Percentiles rank a stretch among this genome's conserved stretches.
These are phyloP conservation scores for Bradypodion ventrale DNA, from an alignment of 2,797 vertebrate genomes.

Conservation along the genomic window DNA sequence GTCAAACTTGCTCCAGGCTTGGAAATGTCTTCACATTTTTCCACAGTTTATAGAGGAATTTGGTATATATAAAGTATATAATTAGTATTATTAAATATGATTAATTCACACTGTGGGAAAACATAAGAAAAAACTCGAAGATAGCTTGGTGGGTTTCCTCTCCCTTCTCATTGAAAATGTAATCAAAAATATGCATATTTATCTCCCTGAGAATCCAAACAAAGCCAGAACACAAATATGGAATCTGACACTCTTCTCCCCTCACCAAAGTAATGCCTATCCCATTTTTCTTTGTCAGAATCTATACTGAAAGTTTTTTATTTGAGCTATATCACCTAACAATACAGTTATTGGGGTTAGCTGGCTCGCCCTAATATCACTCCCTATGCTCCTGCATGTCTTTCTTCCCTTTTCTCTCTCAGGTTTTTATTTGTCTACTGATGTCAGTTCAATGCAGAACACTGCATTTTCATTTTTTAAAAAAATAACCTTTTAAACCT, in stretches of 20 bases:
- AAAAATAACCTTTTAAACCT: no score
- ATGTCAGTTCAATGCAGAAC: constrained; percentile 42
- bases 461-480: constrained; percentile 38
- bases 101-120: constrained; percentile 73
- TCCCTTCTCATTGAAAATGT: constrained; percentile 55
- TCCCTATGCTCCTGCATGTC: constrained; percentile 34
- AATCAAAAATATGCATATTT: constrained; percentile 53
- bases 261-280: constrained; percentile 53
- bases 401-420: constrained; percentile 44
- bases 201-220: constrained; percentile 53
- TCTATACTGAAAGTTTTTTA: constrained; percentile 58
- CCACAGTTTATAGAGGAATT: constrained; percentile 74
- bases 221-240: constrained; percentile 59
- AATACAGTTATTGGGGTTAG: constrained; percentile 41
- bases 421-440: constrained; percentile 31
- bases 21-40: constrained; percentile 69
- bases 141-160: constrained; percentile 50
- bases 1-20: constrained; percentile 62
- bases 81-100: constrained; percentile 74
- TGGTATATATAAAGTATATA: constrained; percentile 67
- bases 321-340: constrained; percentile 60
- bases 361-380: constrained; percentile 32
- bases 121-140: constrained; percentile 62
- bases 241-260: constrained; percentile 56
- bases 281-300: constrained; percentile 63